A percentile compares a stretch with the other conserved stretches of the same genome.
phyloP scores from a whole-genome alignment of 2,888 invertebrate species.

The Melipona beecheii region DNA sequence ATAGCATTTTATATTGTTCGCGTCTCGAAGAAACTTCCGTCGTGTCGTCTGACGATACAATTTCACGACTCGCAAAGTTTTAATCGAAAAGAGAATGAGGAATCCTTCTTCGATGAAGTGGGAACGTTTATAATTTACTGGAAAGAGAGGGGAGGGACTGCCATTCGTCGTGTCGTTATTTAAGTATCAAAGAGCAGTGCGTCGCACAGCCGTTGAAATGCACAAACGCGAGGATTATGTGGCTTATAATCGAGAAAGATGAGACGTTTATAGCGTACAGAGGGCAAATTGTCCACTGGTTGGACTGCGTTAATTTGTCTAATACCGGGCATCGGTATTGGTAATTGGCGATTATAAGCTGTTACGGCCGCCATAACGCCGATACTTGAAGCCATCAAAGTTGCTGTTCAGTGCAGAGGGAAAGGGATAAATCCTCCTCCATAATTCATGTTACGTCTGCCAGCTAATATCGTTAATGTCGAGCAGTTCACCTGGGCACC shows the following conservation, averaged over 20 bases:
- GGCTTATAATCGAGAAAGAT: background rate
- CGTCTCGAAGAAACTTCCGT: too few species aligned
- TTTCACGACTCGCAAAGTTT: too few species aligned
- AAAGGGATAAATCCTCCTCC: conserved; percentile 45
- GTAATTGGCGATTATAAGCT: conserved; percentile 35
- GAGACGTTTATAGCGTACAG: background rate
- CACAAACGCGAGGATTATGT: background rate
- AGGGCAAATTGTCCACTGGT: background rate
- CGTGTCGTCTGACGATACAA: too few species aligned
- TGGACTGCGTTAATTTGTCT: background rate
- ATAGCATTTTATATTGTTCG: too few species aligned
- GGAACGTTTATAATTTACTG: too few species aligned
- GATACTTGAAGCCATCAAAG: conserved; percentile 30
- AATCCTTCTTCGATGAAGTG: too few species aligned
- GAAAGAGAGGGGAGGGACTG: too few species aligned
- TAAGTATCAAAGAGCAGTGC: too few species aligned
- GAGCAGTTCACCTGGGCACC: conserved; percentile 48
- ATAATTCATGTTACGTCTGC: conserved; percentile 62
- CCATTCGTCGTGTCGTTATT: background rate
- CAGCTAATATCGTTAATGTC: conserved; percentile 66
- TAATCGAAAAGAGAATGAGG: too few species aligned
- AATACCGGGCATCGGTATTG: background rate
- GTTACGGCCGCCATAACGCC: background rate
- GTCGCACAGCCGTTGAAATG: background rate
- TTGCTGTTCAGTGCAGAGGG: conserved; percentile 5